phyloP scores from a whole-genome alignment of 2,797 vertebrate species.

The Netta rufina region DNA sequence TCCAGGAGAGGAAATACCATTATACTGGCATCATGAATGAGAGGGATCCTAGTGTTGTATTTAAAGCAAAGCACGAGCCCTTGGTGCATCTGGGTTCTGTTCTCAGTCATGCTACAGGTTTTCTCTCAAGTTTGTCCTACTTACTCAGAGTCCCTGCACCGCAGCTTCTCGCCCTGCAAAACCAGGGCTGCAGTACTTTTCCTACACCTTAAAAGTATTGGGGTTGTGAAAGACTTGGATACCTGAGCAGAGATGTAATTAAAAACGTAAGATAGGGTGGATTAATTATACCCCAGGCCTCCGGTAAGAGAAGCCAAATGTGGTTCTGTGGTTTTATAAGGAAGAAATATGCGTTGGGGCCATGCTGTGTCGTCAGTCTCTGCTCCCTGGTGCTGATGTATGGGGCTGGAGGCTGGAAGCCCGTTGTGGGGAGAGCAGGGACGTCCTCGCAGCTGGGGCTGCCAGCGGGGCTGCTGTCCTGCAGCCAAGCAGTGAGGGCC shows the following conservation, averaged over 20 bases:
- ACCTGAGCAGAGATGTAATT: slow-evolving; percentile 27
- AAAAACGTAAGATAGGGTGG: slow-evolving; percentile 28
- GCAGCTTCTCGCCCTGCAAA: not conserved
- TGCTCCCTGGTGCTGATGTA: not conserved
- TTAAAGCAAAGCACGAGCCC: slow-evolving; percentile 38
- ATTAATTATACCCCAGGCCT: slow-evolving; percentile 34
- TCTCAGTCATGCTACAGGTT: slow-evolving; percentile 8
- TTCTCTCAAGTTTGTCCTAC: slow-evolving; percentile 30
- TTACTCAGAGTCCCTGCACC: not conserved
- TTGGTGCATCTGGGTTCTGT: slow-evolving; percentile 55
- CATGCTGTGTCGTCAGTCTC: not conserved
- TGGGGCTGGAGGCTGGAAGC: not conserved
- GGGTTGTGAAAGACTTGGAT: slow-evolving; percentile 30
- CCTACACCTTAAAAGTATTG: not conserved
- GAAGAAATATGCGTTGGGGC: slow-evolving; percentile 30
- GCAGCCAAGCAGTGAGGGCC: not conserved
- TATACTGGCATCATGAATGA: slow-evolving; percentile 58
- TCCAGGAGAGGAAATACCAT: slow-evolving; percentile 71
- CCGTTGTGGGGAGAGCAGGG: rapidly evolving
- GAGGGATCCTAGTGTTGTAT: slow-evolving; percentile 19
- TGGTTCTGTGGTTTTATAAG: slow-evolving; percentile 17
- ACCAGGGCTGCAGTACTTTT: slow-evolving; percentile 8
- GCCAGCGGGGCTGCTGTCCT: not conserved
- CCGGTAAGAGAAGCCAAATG: slow-evolving; percentile 28
- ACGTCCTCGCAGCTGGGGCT: rapidly evolving